Conservation (phyloP, 2,888 invertebrate genomes). For the Barypeithes pellucidus region DNA sequence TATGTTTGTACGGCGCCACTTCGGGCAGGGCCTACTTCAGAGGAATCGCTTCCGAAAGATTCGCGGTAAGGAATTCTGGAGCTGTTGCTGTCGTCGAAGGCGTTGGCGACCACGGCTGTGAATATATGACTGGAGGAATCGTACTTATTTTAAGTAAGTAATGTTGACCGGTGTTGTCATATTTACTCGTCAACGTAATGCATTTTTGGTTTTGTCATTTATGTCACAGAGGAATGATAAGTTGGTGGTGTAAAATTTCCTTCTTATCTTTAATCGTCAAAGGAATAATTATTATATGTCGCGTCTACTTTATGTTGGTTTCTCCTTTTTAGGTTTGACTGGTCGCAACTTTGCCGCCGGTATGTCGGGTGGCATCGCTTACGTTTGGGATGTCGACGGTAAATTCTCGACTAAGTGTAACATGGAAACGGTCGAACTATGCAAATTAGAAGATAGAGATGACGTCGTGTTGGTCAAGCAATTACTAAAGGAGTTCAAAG, state of each 20-base stretch:
- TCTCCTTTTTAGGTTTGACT: conserved; percentile 79
- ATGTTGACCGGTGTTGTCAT: too few relatives aligned
- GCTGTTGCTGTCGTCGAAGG: conserved; percentile 97
- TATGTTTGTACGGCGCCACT: conserved; percentile 98
- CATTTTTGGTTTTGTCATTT: too few relatives aligned
- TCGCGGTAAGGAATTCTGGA: conserved; percentile 98
- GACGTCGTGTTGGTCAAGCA: conserved; percentile 85
- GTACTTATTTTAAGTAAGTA: conserved; percentile 82
- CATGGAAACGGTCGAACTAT: conserved; percentile 93
- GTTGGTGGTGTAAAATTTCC: too few relatives aligned
- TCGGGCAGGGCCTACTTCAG: conserved; percentile 92
- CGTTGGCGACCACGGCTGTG: conserved; percentile 99
- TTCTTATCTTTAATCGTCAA: too few relatives aligned
- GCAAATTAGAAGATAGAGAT: conserved; percentile 83
- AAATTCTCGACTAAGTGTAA: conserved; percentile 93
- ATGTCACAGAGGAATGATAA: too few relatives aligned
- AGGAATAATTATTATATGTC: too few relatives aligned
- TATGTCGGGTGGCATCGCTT: conserved; percentile 96
- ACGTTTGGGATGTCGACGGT: conserved; percentile 92
- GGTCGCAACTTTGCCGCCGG: conserved; percentile 99
- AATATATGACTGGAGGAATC: conserved; percentile 98
- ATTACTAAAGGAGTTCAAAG: conserved; percentile 87
- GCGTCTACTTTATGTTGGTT: too few relatives aligned
- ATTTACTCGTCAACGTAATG: too few relatives aligned
- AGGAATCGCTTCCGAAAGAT: conserved; percentile 96